Evolutionary conservation across 2,113 vertebrate genomes (phyloP).

Genomic region (Paradoxurus hermaphroditus): DNA sequence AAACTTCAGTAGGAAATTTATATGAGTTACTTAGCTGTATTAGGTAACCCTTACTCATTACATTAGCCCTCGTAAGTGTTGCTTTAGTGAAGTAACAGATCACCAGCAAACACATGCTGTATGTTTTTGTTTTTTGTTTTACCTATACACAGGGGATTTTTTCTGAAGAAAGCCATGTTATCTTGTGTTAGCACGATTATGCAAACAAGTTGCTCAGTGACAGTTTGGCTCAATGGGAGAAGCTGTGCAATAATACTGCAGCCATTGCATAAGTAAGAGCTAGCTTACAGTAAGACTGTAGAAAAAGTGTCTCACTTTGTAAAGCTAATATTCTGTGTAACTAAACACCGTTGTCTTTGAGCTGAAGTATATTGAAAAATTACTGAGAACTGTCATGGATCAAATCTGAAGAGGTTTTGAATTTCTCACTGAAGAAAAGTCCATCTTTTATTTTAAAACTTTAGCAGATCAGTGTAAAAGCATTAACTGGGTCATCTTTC

Average conservation of each 20-base stretch:
- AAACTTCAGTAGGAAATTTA: not conserved
- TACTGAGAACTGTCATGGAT: not conserved
- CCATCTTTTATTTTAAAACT: not conserved
- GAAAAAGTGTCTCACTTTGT: not conserved
- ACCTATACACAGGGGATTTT: conserved; percentile 72
- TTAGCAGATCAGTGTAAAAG: not conserved
- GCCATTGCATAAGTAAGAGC: conserved; percentile 76
- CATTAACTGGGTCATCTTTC: not conserved
- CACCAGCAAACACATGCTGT: conserved; percentile 50
- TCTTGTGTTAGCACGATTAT: conserved; percentile 60
- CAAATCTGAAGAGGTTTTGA: conserved; percentile 36
- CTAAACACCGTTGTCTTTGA: conserved; percentile 40
- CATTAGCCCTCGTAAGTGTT: not conserved
- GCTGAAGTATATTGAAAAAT: conserved; percentile 54
- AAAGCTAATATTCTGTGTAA: not conserved
- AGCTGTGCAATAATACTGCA: conserved; percentile 68
- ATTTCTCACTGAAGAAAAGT: not conserved
- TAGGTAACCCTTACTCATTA: not conserved
- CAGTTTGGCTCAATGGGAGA: conserved; percentile 65
- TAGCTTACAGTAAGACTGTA: conserved; percentile 10
- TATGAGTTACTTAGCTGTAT: not conserved
- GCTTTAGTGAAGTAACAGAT: conserved; percentile 22
- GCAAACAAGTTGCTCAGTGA: conserved; percentile 73
- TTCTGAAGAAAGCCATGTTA: conserved; percentile 55
- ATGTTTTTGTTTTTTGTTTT: conserved; percentile 56